These are phyloP conservation scores for Eumerus sabulonum DNA, from an alignment of 2,888 invertebrate genomes.

Conservation along the genomic window DNA sequence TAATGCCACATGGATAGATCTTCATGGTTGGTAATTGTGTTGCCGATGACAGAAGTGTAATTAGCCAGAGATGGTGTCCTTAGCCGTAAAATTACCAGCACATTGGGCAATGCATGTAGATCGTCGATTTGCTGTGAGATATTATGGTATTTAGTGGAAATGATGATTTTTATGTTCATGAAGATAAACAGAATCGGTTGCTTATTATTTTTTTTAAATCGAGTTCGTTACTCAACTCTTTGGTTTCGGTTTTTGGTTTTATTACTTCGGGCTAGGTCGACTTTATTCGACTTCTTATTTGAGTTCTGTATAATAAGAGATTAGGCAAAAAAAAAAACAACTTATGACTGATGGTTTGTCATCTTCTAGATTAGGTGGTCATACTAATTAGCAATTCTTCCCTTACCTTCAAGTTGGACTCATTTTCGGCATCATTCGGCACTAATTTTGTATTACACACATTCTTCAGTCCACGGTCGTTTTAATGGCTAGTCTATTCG, in stretches of 20 bases:
- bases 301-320: no score
- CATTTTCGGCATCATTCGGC: no score
- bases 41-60: constrained; percentile 45
- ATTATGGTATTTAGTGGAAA: constrained; percentile 10
- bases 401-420: no score
- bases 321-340: no score
- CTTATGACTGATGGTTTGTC: no score
- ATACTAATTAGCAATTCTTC: no score
- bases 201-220: constrained; percentile 18
- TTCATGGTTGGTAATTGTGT: constrained; percentile 24
- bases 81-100: constrained; percentile 20
- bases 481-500: no score
- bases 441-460: no score
- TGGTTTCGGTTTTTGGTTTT: constrained; percentile 19
- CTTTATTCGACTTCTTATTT: no score
- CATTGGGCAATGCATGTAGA: constrained; percentile 32
- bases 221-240: constrained; percentile 50
- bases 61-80: constrained; percentile 28
- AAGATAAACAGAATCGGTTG: neutral
- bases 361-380: no score
- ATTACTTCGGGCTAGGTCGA: neutral
- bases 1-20: constrained; percentile 19
- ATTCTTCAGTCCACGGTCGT: no score
- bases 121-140: constrained; percentile 15
- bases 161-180: neutral